A percentile compares a stretch with the other conserved stretches of the same genome.
Evolutionary conservation across 2,113 vertebrate genomes (phyloP).

Genomic region (Colistium nudipinnis): DNA sequence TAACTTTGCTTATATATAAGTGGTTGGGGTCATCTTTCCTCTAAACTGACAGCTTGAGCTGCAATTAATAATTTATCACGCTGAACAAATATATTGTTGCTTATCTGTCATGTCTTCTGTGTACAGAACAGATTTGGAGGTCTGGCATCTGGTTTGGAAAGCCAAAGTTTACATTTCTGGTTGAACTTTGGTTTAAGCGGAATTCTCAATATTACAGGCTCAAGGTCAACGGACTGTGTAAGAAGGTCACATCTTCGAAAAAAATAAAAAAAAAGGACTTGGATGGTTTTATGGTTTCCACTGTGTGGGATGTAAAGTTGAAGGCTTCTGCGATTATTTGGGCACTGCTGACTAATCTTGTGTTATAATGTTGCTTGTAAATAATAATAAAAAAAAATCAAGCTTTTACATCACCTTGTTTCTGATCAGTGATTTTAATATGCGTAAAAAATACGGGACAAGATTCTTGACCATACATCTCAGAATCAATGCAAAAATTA

Average conservation of each 20-base stretch:
- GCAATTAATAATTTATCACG: constrained; percentile 11
- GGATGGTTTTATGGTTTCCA: constrained; percentile 59
- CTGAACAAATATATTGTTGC: no score
- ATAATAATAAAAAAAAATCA: constrained; percentile 71
- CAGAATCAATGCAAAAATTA: constrained; percentile 27
- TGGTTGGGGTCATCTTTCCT: not conserved
- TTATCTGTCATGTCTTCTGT: not conserved
- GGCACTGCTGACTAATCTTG: no score
- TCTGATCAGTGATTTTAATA: constrained; percentile 44
- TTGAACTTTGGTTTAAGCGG: constrained; percentile 1
- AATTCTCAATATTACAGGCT: not conserved
- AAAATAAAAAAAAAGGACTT: no score
- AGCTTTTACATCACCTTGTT: not conserved
- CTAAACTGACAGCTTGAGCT: not conserved
- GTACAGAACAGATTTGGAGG: not conserved
- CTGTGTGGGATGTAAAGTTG: constrained; percentile 70
- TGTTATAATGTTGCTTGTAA: constrained; percentile 36
- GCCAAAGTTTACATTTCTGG: not conserved
- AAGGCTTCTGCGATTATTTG: no score
- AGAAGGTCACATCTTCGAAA: not conserved
- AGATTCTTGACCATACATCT: not conserved
- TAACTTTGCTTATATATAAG: not conserved
- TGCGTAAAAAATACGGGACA: constrained; percentile 15
- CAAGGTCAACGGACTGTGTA: not conserved
- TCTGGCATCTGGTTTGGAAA: not conserved